Percentiles rank a stretch among this genome's conserved stretches.
Evolutionary conservation across 1,140 invertebrate genomes (phyloP).

Genomic region (Drosophila triauraria): DNA sequence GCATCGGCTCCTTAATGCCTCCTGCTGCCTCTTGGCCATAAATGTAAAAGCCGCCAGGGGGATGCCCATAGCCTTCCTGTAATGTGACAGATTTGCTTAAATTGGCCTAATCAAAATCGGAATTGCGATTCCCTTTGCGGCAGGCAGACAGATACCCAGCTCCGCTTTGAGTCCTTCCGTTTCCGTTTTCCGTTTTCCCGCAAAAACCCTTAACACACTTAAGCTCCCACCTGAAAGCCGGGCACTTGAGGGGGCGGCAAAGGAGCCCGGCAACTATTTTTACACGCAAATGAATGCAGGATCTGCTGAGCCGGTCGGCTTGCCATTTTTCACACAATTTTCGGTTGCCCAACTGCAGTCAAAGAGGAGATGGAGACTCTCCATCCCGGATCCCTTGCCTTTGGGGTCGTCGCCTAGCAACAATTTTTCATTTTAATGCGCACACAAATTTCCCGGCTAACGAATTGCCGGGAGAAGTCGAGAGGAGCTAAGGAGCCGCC

Average conservation of each 20-base stretch:
- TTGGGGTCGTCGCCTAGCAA: conserved; percentile 57
- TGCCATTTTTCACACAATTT: conserved; percentile 82
- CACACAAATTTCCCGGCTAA: conserved; percentile 80
- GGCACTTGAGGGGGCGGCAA: conserved; percentile 24
- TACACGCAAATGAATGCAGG: conserved; percentile 74
- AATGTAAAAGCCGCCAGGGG: conserved; percentile 26
- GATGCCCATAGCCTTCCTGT: conserved; percentile 10
- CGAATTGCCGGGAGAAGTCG: conserved; percentile 50
- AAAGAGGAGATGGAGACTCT: conserved; percentile 61
- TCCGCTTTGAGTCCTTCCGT: conserved; percentile 3
- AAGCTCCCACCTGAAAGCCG: conserved; percentile 32
- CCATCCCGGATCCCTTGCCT: conserved; percentile 17
- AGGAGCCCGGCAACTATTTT: conserved; percentile 61
- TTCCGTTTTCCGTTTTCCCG: conserved; percentile 6
- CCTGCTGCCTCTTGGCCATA: conserved; percentile 6
- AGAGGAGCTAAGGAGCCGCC: conserved; percentile 4
- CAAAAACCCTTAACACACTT: conserved; percentile 56
- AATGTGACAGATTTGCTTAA: conserved; percentile 43
- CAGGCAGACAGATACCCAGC: background rate
- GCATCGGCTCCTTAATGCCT: conserved; percentile 6
- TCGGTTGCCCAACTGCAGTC: conserved; percentile 55
- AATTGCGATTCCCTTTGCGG: conserved; percentile 39
- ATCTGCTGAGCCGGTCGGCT: conserved; percentile 37
- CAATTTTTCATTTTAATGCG: conserved; percentile 85
- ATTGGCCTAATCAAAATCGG: conserved; percentile 53